phyloP scores from a whole-genome alignment of 1,140 invertebrate species.

The Anagrus nilaparvatae region DNA sequence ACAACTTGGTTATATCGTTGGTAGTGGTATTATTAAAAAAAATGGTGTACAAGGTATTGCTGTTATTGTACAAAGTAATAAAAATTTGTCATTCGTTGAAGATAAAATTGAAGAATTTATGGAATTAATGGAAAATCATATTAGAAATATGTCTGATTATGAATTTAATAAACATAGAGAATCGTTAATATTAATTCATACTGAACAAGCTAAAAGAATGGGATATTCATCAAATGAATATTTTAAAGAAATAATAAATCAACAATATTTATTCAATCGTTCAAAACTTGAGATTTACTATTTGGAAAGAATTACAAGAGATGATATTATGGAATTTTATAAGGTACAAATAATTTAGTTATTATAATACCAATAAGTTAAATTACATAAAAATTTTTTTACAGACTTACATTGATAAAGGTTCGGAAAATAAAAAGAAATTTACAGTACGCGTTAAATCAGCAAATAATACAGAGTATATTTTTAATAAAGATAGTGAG shows the following conservation, averaged over 20 bases:
- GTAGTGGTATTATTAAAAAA: constrained; percentile 66
- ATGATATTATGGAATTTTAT: constrained; percentile 73
- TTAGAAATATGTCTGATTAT: constrained; percentile 65
- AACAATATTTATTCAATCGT: constrained; percentile 89
- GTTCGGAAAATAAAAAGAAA: no score
- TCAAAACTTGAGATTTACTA: constrained; percentile 75
- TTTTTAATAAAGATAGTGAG: constrained; percentile 16
- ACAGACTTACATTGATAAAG: no score
- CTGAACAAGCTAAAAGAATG: constrained; percentile 87
- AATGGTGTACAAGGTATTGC: constrained; percentile 78
- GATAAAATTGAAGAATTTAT: constrained; percentile 80
- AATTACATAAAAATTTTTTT: no score
- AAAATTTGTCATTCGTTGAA: constrained; percentile 73
- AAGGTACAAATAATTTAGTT: constrained; percentile 43
- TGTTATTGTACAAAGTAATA: constrained; percentile 83
- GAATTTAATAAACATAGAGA: constrained; percentile 77
- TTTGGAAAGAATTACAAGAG: constrained; percentile 65
- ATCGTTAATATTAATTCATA: constrained; percentile 61
- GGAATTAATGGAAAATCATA: constrained; percentile 55
- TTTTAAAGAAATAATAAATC: constrained; percentile 76
- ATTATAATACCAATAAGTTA: constrained; percentile 7
- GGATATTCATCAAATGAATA: constrained; percentile 54
- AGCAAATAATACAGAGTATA: constrained; percentile 2
- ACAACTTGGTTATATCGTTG: no score
- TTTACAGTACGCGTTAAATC: constrained; percentile 1